Base-by-base conservation (phyloP, 2,888 invertebrate species). In the Elegia similella region DNA sequence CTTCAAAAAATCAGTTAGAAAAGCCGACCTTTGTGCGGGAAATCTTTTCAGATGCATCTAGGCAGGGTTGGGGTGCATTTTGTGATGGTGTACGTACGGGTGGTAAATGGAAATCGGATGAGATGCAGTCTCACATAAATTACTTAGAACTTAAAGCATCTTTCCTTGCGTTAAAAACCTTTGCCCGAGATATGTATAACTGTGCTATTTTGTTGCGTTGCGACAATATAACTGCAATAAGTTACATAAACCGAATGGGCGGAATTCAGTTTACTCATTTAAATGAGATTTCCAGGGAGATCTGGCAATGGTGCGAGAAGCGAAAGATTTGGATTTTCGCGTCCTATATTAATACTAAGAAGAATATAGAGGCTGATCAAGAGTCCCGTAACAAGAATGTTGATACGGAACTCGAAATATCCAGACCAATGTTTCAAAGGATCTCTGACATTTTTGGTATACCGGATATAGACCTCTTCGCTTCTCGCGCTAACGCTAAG, bases 251-350 rank as follows among this genome's bases (percentile, higher is more conserved):
- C 29, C 50, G 55, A 8, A 52, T 55, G 46, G 62, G 62, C 1
- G 61, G 62, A 10, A 52, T 59, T 7, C 59, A 62, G 44, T 59
- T 43, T 38, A 38, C 57, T 0, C 63, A 65, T 53, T 30, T 66
- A 15, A 63, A 59, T 52, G 34, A 59, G 1, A 2, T 64, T 1
- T 23, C 64, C 1, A 48, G 50, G 1, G 15, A 42, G 0, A 60
- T 65, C 13, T 65, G 61, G 62, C 62, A 61, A 23, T 63, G 62
- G 60, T 65, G 63, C 44, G 65, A 65, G 55, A 10, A 29, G 15
- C 50, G 63, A 52, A 58, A 56, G 0, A n/a, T 65, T 7, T 60
- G 53, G 57, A 12, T 65, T 3, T 58, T 23, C 42, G 65, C 62
- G 1, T 62, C 63, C 8, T 65, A 63, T 32, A 53, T 65, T 2